Conservation (phyloP, 2,888 invertebrate genomes). For the Calephelis perditalis region DNA sequence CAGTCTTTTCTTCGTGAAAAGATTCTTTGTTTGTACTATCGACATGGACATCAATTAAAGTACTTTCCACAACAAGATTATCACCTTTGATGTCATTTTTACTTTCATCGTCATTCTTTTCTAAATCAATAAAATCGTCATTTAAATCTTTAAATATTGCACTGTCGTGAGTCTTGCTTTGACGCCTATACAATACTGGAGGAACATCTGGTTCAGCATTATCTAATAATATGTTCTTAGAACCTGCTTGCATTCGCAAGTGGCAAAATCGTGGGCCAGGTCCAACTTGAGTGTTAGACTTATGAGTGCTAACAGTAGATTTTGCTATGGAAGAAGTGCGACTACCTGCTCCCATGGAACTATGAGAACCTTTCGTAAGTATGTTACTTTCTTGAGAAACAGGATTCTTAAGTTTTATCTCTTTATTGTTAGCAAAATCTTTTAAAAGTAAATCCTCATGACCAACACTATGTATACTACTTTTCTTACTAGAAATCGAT, state of each 20-base stretch:
- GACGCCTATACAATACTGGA: constrained; percentile 84
- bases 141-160: constrained; percentile 64
- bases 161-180: constrained; percentile 70
- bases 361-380: constrained; percentile 59
- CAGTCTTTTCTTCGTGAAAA: constrained; percentile 43
- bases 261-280: constrained; percentile 87
- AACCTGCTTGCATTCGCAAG: constrained; percentile 85
- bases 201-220: constrained; percentile 85
- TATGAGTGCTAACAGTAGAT: constrained; percentile 70
- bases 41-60: constrained; percentile 66
- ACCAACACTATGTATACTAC: constrained; percentile 53
- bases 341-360: constrained; percentile 68
- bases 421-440: constrained; percentile 45
- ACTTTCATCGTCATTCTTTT: constrained; percentile 46
- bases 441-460: constrained; percentile 57
- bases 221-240: constrained; percentile 88
- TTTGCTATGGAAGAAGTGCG: constrained; percentile 69
- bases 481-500: constrained; percentile 64
- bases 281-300: constrained; percentile 68
- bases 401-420: constrained; percentile 45
- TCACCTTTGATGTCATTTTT: constrained; percentile 50
- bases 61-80: constrained; percentile 62
- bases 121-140: constrained; percentile 59
- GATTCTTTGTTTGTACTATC: constrained; percentile 63
- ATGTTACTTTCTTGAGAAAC: constrained; percentile 43